Evolutionary conservation across 2,888 invertebrate genomes (phyloP), one percentile per base, ranked within the genome.

Genomic region (Drosophila anomelani): DNA sequence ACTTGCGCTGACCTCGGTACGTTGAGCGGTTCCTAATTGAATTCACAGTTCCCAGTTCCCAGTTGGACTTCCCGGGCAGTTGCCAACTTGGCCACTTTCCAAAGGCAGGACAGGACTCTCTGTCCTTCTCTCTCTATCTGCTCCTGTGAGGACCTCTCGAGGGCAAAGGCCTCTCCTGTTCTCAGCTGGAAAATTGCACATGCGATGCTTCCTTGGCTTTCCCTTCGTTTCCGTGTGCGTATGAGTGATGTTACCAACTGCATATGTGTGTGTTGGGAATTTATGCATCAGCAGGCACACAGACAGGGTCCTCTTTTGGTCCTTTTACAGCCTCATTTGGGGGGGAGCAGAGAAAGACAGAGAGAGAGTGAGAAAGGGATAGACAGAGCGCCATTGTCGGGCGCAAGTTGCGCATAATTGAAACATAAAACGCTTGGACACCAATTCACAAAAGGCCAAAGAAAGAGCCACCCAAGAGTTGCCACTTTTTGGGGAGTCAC

Each of bases 381-480:
- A 17, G 72, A 76, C 73, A 73, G 76, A 78, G 69, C 59, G 60
- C 83, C 81, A 86, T 85, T 85, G 85, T 85, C 78, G 81, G 85
- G 79, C 81, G 74, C 85, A 87, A 86, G 87, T 87, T 86, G 85
- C 85, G 85, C 87, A 86, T 86, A 86, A 86, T 86, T 86, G 86
- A 86, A 85, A 86, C 78, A 80, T 81, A 85, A 88, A 82, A 88
- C 85, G 85, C 88, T 87, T 82, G 85, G 86, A 88, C 81, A 87
- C 83, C 85, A 85, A 90, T 88, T 85, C 89, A 89, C 87, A 85
- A 85, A 81, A 87, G 85, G 81, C 85, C 60, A 61, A 61, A 61
- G 53, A 53, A 81, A 75, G 47, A 44, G 38, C 53, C 63, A 34
- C 36, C 39, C 51, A 59, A 47, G 51, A 53, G 51, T 53, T 15